Percentiles rank a stretch among this genome's conserved stretches.
These are phyloP conservation scores for Ciconia maguari DNA, from an alignment of 2,113 vertebrate species.

Conservation along the genomic window DNA sequence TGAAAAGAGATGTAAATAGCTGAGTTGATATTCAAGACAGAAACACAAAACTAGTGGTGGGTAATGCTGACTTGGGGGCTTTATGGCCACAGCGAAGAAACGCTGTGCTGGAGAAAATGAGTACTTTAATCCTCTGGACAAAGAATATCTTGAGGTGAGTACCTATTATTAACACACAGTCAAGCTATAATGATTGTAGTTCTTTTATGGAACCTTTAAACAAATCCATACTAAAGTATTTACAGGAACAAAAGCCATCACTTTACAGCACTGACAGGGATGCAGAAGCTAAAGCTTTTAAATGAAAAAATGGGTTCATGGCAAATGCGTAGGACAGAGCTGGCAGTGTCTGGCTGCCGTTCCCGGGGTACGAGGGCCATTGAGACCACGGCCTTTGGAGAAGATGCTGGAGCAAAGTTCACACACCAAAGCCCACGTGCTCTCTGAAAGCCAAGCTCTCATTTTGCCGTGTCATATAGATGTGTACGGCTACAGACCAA, in stretches of 20 bases:
- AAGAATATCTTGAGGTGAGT: not conserved
- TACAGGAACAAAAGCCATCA: no score
- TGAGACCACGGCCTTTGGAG: not conserved
- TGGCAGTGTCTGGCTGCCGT: not conserved
- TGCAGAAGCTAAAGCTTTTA: not conserved
- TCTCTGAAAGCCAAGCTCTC: not conserved
- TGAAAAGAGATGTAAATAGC: not conserved
- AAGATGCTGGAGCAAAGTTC: not conserved
- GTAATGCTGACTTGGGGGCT: not conserved
- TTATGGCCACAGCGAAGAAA: not conserved
- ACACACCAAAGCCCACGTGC: no score
- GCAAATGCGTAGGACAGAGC: rapidly evolving
- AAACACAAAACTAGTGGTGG: not conserved
- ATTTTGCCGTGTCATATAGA: not conserved
- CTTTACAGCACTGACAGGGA: no score
- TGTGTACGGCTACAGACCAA: not conserved
- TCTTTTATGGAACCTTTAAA: not conserved
- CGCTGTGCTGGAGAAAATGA: not conserved
- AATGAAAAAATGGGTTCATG: not conserved
- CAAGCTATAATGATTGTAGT: not conserved
- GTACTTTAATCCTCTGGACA: not conserved
- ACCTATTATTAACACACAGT: not conserved
- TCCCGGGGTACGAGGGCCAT: not conserved
- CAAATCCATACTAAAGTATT: no score
- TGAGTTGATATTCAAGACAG: not conserved